Evolutionary conservation across 2,888 invertebrate species (phyloP), one percentile per base, ranked within the genome.

Genomic region (Synanthedon formicaeformis): DNA sequence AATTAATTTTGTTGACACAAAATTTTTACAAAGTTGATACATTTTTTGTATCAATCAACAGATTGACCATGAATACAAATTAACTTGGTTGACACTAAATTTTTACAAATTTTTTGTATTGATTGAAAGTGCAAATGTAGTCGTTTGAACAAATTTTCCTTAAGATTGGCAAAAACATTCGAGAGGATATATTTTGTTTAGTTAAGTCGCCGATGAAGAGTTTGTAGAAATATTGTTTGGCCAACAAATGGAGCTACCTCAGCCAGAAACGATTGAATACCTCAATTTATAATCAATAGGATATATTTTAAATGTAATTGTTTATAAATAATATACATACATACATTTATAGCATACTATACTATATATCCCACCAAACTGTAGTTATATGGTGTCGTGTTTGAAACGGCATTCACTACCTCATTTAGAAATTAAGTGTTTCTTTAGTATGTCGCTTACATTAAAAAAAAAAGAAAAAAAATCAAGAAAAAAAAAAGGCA

Each of bases 311-410:
- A 34, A 78, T 71, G 61, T 75, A 65, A 66, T 63, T 80, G 78
- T 78, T 80, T 65, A 74, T 34, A 10, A 34, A 34, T 23, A 23
- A 23, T 23, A 23, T 73, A 74, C 78, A 78, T 77, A 81, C 78
- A 78, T 77, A 81, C 63, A 63, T 65, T 69, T 67, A 51, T 51
- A 45, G 11, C 50, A 16, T 18, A 50, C 18, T 75, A 71, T 74
- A 72, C 69, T 73, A 67, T 83, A 73, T 75, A 82, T 84, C 86
- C 86, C 86, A 86, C 86, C 86, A 84, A 84, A 81, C 81, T 69
- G 79, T 81, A 83, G 75, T 69, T 73, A 63, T 69, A 66, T 79
- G 77, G 75, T 66, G 60, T 69, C 65, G 75, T 66, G 60, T 69
- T 65, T 68, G 67, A 79, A 73, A 75, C 75, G 73, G 75, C 80